These are phyloP conservation scores for Lepus oiostolus DNA, from an alignment of 2,797 vertebrate genomes.

Conservation along the genomic window DNA sequence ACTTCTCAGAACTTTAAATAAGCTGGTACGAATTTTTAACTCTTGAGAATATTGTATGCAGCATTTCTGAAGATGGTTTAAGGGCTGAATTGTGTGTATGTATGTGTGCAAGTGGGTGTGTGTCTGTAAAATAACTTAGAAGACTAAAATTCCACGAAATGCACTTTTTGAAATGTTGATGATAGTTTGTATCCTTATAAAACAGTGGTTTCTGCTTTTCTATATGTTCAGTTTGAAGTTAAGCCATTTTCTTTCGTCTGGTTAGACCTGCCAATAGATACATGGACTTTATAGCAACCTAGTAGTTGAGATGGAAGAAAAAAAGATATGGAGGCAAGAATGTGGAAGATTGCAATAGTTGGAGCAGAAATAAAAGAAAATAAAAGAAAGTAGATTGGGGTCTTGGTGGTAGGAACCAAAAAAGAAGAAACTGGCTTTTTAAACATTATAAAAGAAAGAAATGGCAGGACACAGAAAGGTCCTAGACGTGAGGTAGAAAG, in stretches of 20 bases:
- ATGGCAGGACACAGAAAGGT: constrained; percentile 86
- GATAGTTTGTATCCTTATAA: constrained; percentile 50
- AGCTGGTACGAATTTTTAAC: not conserved
- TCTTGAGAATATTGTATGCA: not conserved
- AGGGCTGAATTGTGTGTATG: not conserved
- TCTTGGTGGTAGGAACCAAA: constrained; percentile 83
- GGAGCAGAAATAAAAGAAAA: constrained; percentile 85
- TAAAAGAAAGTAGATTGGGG: constrained; percentile 84
- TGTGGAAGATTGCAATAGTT: constrained; percentile 82
- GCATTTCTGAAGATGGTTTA: constrained; percentile 14
- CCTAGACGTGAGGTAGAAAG: constrained; percentile 83
- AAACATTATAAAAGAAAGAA: constrained; percentile 83
- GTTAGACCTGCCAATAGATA: constrained; percentile 48
- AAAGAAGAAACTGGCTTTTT: constrained; percentile 83
- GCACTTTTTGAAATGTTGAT: constrained; percentile 63
- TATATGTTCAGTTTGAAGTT: constrained; percentile 66
- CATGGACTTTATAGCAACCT: constrained; percentile 68
- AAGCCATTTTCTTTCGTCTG: constrained; percentile 56
- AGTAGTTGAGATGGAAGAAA: constrained; percentile 78
- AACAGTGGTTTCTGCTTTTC: constrained; percentile 51
- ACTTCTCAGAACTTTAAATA: constrained; percentile 40
- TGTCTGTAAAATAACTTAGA: not conserved
- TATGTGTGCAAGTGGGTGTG: not conserved
- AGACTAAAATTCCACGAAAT: not conserved
- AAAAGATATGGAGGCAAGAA: constrained; percentile 80